Percentiles rank a stretch among this genome's conserved stretches.
These are phyloP conservation scores for Tautogolabrus adspersus DNA, from an alignment of 2,113 vertebrate genomes.

Conservation along the genomic window DNA sequence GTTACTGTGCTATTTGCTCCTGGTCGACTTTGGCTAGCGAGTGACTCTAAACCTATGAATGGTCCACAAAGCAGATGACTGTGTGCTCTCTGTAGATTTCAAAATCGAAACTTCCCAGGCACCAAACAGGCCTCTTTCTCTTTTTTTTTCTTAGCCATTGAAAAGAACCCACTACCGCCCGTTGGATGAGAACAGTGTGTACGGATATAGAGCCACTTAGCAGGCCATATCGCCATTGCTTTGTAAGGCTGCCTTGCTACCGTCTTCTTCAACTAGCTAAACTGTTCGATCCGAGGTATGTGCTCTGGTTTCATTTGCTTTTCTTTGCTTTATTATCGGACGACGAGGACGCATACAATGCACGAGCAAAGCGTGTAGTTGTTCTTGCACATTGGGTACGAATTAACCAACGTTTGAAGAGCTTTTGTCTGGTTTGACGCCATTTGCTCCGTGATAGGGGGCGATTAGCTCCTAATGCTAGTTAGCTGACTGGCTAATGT, in stretches of 20 bases:
- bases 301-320: constrained; percentile 18
- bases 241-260: constrained; percentile 72
- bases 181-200: constrained; percentile 82
- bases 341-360: background rate
- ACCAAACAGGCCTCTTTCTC: constrained; percentile 12
- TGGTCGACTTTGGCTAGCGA: constrained; percentile 61
- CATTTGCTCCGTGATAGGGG: constrained; percentile 65
- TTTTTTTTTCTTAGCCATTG: constrained; percentile 14
- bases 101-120: constrained; percentile 21
- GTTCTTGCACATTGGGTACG: fast-evolving
- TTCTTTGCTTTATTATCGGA: background rate
- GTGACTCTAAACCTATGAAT: constrained; percentile 51
- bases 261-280: constrained; percentile 60
- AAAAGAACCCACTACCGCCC: constrained; percentile 51
- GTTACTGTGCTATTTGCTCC: constrained; percentile 39
- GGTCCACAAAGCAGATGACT: constrained; percentile 48
- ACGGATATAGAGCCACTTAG: constrained; percentile 76
- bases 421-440: constrained; percentile 64
- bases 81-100: constrained; percentile 22
- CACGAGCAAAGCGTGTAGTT: background rate
- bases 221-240: constrained; percentile 81
- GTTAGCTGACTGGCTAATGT: constrained; percentile 70
- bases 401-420: background rate
- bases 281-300: constrained; percentile 75
- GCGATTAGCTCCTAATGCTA: constrained; percentile 53